Evolutionary conservation across 2,888 invertebrate genomes (phyloP), one percentile per base, ranked within the genome.

Genomic region (Smittia sp.): DNA sequence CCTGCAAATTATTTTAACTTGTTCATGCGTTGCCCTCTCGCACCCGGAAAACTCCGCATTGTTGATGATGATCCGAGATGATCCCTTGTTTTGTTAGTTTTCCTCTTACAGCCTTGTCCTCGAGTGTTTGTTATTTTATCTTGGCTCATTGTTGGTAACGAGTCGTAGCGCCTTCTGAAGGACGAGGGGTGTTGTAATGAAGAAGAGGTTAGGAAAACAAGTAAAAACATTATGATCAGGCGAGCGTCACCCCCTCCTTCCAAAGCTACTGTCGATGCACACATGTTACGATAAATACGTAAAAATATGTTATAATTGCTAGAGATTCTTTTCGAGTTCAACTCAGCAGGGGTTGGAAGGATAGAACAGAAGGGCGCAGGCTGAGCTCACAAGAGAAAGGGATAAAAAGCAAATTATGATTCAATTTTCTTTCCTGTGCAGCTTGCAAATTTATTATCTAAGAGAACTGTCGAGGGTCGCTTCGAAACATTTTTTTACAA

Each of bases 361-460:
- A 3, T 3, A 46, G 46, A 9, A 58, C 58, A 2, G 7, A 27
- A 63, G 25, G 25, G 63, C 27, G 3, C n/a, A 27, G 13, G 27
- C 7, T 63, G 63, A 24, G 27, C 63, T 13, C 2, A 27, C 27
- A 27, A 1, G 13, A 63, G 20, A 58, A 58, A 58, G 58, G 58
- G 58, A 58, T 58, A 58, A 58, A 58, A 58, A 58, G 63, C 63
- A 63, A 63, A 63, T 63, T 63, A 63, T 63, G 63, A 63, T 63
- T 63, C 63, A 63, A 63, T 63, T 63, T 63, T 24, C 63, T 27
- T 9, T 18, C 58, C 13, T 18, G n/a, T 58, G 58, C 58, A 58
- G 22, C 46, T 46, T n/a, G 46, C 3, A n/a, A 46, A 46, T 46
- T 46, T 46, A n/a, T 46, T 18, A 58, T 46, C 46, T 11, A 46